Conservation (phyloP, 2,888 invertebrate genomes). For the Lycophotia porphyrea region DNA sequence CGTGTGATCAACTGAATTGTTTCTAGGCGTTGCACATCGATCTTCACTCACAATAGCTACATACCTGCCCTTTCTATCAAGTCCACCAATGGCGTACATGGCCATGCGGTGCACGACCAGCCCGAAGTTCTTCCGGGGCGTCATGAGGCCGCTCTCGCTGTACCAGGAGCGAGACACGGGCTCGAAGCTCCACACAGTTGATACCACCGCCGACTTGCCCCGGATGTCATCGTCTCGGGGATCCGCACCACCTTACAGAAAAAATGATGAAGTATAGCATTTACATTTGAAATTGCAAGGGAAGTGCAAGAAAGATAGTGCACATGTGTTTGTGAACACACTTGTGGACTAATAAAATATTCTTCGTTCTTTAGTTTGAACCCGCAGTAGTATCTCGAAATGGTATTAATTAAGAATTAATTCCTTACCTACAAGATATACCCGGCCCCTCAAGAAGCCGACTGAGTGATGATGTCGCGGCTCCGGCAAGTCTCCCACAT, state of each 20-base stretch:
- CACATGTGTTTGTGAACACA: not conserved
- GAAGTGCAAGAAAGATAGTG: not conserved
- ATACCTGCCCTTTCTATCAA: conserved; percentile 91
- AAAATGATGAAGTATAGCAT: not conserved
- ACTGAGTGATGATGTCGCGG: conserved; percentile 93
- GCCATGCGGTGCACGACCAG: conserved; percentile 92
- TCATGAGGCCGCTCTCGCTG: conserved; percentile 90
- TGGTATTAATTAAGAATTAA: not conserved
- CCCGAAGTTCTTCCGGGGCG: conserved; percentile 92
- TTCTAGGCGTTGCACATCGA: not conserved
- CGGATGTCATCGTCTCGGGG: conserved; percentile 90
- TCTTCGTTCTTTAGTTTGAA: not conserved
- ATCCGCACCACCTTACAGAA: conserved; percentile 91
- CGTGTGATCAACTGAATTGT: not conserved
- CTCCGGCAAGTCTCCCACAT: conserved; percentile 92
- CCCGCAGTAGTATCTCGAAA: not conserved
- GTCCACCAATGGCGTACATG: conserved; percentile 93
- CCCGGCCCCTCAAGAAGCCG: conserved; percentile 91
- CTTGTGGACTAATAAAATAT: not conserved
- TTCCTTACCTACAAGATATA: conserved; percentile 92
- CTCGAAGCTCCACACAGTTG: conserved; percentile 93
- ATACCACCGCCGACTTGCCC: conserved; percentile 90
- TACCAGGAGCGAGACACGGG: conserved; percentile 92
- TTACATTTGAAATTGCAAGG: not conserved
- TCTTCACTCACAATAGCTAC: conserved; percentile 2